Conservation (phyloP, 2,113 vertebrate genomes). For the Megatriorchis doriae region DNA sequence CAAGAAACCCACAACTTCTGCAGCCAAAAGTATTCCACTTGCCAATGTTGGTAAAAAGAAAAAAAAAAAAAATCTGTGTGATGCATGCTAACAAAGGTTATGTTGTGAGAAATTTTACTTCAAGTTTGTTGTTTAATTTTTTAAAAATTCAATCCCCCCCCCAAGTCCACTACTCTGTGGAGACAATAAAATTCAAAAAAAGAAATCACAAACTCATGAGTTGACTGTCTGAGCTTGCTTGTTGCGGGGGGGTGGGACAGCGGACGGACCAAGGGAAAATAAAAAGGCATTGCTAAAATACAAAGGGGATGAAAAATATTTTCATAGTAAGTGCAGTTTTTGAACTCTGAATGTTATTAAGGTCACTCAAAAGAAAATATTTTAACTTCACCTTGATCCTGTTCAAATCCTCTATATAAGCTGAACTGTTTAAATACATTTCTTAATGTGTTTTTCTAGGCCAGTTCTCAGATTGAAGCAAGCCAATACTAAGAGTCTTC, state of each 20-base stretch:
- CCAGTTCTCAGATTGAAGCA: too few species aligned
- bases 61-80: not conserved
- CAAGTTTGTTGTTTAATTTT: not conserved
- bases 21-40: not conserved
- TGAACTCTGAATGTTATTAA: not conserved
- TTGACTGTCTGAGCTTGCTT: not conserved
- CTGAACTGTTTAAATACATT: not conserved
- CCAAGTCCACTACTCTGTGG: not conserved
- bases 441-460: not conserved
- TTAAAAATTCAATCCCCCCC: not conserved
- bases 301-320: not conserved
- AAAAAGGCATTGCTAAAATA: not conserved
- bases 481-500: not conserved
- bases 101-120: not conserved
- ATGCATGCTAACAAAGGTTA: not conserved
- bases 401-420: not conserved
- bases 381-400: not conserved
- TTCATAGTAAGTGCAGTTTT: not conserved
- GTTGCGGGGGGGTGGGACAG: fast-evolving
- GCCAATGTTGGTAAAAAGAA: not conserved
- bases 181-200: not conserved
- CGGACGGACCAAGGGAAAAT: not conserved
- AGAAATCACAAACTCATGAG: not conserved
- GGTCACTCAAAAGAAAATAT: not conserved
- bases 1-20: not conserved